Evolutionary conservation across 2,888 invertebrate species (phyloP).

Genomic region (Caprella mutica): DNA sequence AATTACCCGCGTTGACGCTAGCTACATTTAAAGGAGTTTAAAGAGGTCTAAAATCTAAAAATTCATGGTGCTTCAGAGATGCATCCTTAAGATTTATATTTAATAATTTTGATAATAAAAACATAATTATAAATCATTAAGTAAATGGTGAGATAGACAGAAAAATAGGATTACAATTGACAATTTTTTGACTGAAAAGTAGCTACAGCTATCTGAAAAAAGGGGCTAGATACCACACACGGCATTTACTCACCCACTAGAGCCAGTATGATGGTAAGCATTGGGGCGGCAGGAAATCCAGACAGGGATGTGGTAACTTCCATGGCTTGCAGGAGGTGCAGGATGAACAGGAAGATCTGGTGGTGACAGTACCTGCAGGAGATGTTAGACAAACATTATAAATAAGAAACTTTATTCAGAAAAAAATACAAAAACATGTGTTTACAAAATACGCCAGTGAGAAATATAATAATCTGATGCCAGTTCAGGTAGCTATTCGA

Average conservation of each 20-base stretch:
- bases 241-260: conserved; percentile 91
- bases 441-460: no score
- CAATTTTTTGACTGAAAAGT: neutral
- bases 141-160: neutral
- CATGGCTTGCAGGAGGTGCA: conserved; percentile 94
- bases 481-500: no score
- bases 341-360: conserved; percentile 98
- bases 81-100: neutral
- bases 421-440: no score
- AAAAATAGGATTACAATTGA: neutral
- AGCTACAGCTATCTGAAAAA: no score
- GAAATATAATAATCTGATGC: no score
- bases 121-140: neutral
- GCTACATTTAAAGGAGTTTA: no score
- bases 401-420: no score
- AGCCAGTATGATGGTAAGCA: conserved; percentile 93
- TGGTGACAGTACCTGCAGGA: conserved; percentile 99
- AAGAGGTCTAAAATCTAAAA: no score
- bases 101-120: neutral
- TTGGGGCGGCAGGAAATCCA: conserved; percentile 88
- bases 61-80: no score
- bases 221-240: no score
- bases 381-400: no score
- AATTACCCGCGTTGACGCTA: no score
- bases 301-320: conserved; percentile 69